Percentiles rank a stretch among this genome's conserved stretches.
Conservation (phyloP, 92 coral and sea anemone genomes). For the Bergia sp. region DNA sequence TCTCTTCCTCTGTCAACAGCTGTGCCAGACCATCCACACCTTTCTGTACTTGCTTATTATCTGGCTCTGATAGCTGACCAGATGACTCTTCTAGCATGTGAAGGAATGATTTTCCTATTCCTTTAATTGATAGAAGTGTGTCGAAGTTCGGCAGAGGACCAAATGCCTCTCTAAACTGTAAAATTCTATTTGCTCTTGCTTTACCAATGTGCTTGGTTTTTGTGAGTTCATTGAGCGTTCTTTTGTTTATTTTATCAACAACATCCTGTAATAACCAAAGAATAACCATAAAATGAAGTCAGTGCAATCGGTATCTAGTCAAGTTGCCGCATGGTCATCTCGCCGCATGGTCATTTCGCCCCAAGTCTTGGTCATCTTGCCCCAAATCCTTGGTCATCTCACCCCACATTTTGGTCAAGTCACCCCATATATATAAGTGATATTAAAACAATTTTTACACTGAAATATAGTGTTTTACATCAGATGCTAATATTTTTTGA, state of each 20-base stretch:
- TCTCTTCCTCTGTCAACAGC: conserved; percentile 65
- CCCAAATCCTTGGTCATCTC: too few species aligned
- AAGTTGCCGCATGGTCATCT: too few species aligned
- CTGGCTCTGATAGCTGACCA: conserved; percentile 70
- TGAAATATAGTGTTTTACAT: too few species aligned
- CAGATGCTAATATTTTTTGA: too few species aligned
- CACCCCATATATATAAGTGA: too few species aligned
- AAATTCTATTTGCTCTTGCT: conserved; percentile 74
- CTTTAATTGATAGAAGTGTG: conserved; percentile 74
- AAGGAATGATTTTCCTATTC: conserved; percentile 90
- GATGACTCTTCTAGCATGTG: conserved; percentile 68
- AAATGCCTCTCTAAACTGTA: conserved; percentile 69
- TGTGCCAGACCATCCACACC: conserved; percentile 69
- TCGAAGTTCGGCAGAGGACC: conserved; percentile 72
- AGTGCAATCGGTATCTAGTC: background rate
- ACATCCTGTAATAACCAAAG: conserved; percentile 62
- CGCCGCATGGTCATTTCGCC: too few species aligned
- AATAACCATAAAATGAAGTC: too few species aligned
- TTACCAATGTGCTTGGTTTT: conserved; percentile 86
- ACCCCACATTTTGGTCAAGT: too few species aligned
- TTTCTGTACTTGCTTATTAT: conserved; percentile 73
- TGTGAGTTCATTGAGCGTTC: conserved; percentile 83
- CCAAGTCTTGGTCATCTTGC: too few species aligned
- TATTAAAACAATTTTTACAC: too few species aligned
- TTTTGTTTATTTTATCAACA: conserved; percentile 71